Conservation (phyloP, 2,113 vertebrate genomes). For the Pterophyllum scalare region DNA sequence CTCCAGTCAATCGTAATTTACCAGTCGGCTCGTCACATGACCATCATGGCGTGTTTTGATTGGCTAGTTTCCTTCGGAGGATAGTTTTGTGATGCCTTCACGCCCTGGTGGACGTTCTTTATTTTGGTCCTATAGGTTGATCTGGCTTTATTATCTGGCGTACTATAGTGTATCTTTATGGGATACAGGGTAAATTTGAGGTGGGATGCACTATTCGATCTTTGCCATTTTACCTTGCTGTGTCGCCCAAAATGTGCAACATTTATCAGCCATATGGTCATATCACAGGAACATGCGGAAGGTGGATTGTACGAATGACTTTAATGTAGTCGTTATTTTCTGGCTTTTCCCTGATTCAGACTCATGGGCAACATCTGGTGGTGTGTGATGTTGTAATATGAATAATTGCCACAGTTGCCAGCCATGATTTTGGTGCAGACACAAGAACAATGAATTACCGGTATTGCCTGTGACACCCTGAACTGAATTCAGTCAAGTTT, state of each 20-base stretch:
- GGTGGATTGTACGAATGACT: neutral
- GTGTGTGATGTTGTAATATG: neutral
- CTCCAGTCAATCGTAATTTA: constrained; percentile 66
- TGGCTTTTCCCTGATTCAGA: neutral
- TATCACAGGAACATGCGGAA: neutral
- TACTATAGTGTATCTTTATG: neutral
- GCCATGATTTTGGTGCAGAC: neutral
- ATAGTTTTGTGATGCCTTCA: constrained; percentile 40
- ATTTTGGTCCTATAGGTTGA: neutral
- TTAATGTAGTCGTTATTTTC: neutral
- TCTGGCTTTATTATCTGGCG: neutral
- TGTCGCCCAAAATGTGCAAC: no score
- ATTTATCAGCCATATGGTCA: neutral
- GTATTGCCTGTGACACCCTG: neutral
- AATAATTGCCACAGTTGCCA: neutral
- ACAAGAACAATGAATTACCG: neutral
- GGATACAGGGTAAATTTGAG: neutral
- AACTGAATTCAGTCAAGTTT: neutral
- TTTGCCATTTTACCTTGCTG: no score
- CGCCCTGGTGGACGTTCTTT: neutral
- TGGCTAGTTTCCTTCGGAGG: constrained; percentile 23
- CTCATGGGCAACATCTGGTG: neutral
- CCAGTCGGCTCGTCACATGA: constrained; percentile 63
- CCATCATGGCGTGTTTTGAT: neutral
- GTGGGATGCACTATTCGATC: no score